Conservation (phyloP, 2,797 vertebrate genomes). For the Odontamblyopus rebecca region DNA sequence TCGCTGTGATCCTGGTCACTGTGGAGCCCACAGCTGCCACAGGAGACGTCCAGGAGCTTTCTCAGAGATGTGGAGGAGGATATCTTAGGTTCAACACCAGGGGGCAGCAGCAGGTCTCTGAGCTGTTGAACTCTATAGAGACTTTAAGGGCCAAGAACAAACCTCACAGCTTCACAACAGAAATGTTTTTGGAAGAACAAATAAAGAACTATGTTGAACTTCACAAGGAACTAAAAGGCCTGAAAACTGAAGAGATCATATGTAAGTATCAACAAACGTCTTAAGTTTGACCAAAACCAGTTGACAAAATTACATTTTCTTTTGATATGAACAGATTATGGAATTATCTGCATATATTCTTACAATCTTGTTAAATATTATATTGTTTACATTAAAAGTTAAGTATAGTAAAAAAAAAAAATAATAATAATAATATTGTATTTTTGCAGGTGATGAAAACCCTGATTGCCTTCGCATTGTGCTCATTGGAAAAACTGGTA, state of each 20-base stretch:
- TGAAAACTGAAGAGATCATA: neutral
- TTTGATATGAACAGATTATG: neutral
- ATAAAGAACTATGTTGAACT: neutral
- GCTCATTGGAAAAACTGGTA: neutral
- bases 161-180: neutral
- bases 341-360: no score
- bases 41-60: neutral
- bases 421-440: neutral
- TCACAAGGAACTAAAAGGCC: neutral
- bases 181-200: neutral
- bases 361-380: neutral
- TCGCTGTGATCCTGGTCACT: neutral
- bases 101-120: neutral
- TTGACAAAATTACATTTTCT: no score
- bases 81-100: neutral
- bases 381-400: neutral
- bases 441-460: neutral
- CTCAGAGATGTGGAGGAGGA: neutral
- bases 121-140: neutral
- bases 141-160: neutral
- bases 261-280: neutral
- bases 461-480: neutral
- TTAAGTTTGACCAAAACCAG: no score
- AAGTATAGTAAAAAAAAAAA: no score
- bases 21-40: neutral